A percentile compares a stretch with the other conserved stretches of the same genome.
phyloP scores from a whole-genome alignment of 2,888 invertebrate genomes.

The Scaptodrosophila latifasciaeformis region DNA sequence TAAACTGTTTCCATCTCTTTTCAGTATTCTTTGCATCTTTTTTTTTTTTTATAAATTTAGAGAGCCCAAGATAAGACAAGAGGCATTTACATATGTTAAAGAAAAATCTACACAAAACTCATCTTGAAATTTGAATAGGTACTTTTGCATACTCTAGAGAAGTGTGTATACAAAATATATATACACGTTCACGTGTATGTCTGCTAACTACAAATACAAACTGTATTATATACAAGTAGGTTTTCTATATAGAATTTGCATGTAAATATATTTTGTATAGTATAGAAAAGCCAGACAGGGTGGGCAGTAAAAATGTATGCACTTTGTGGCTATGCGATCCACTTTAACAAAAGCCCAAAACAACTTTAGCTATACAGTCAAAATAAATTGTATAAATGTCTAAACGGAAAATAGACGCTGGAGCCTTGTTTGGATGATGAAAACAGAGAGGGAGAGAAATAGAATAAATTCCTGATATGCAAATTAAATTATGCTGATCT shows the following conservation, averaged over 20 bases:
- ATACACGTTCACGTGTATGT: no score
- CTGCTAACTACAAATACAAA: no score
- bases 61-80: slow-evolving; percentile 4
- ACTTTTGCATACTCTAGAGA: neutral
- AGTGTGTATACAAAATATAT: slow-evolving; percentile 19
- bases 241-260: neutral
- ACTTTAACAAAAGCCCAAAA: slow-evolving; percentile 20
- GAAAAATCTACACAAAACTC: slow-evolving; percentile 17
- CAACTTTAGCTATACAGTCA: slow-evolving; percentile 14
- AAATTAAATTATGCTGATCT: slow-evolving; percentile 67
- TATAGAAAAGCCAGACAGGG: neutral
- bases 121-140: slow-evolving; percentile 33
- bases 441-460: slow-evolving; percentile 51
- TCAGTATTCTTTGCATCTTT: no score
- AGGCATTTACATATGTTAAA: slow-evolving; percentile 1
- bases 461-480: slow-evolving; percentile 68
- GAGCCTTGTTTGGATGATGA: slow-evolving; percentile 47
- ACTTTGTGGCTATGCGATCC: slow-evolving; percentile 6
- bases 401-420: slow-evolving; percentile 11
- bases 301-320: neutral
- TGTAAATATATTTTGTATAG: neutral
- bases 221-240: no score
- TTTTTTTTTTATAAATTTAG: slow-evolving; percentile 13
- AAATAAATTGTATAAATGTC: slow-evolving; percentile 22
- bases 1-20: no score